These are phyloP conservation scores for Tricholaema leucomelas DNA, from an alignment of 2,113 vertebrate genomes.

Conservation along the genomic window DNA sequence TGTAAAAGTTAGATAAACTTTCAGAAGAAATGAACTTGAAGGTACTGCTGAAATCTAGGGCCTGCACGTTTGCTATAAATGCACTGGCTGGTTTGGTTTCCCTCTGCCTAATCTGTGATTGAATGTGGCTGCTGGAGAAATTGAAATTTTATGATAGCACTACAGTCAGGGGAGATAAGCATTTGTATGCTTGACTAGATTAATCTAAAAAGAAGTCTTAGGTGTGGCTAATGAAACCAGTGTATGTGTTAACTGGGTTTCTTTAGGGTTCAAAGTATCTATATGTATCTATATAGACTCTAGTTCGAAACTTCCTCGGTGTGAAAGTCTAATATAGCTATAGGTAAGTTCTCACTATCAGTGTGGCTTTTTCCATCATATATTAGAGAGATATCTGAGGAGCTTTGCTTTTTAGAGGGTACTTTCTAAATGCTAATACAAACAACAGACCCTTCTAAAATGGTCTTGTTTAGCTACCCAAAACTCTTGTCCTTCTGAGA, in stretches of 20 bases:
- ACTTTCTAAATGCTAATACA: neutral
- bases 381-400: neutral
- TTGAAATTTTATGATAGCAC: slow-evolving; percentile 65
- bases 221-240: slow-evolving; percentile 63
- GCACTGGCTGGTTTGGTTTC: slow-evolving; percentile 41
- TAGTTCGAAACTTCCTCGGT: neutral
- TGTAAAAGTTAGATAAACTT: slow-evolving; percentile 72
- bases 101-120: slow-evolving; percentile 41
- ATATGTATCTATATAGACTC: slow-evolving; percentile 3
- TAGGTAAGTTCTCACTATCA: neutral
- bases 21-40: slow-evolving; percentile 58
- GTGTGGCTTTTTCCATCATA: neutral
- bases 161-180: slow-evolving; percentile 54
- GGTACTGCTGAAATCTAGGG: slow-evolving; percentile 34
- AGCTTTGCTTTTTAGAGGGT: neutral
- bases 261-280: slow-evolving; percentile 21
- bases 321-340: neutral
- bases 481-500: neutral
- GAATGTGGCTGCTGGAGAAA: slow-evolving; percentile 58
- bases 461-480: neutral
- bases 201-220: slow-evolving; percentile 61
- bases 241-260: slow-evolving; percentile 36
- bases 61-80: slow-evolving; percentile 30
- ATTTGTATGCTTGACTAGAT: slow-evolving; percentile 62
- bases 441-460: neutral